A percentile compares a stretch with the other conserved stretches of the same genome.
Evolutionary conservation across 1,140 invertebrate species (phyloP).

Genomic region (Planococcus citri): DNA sequence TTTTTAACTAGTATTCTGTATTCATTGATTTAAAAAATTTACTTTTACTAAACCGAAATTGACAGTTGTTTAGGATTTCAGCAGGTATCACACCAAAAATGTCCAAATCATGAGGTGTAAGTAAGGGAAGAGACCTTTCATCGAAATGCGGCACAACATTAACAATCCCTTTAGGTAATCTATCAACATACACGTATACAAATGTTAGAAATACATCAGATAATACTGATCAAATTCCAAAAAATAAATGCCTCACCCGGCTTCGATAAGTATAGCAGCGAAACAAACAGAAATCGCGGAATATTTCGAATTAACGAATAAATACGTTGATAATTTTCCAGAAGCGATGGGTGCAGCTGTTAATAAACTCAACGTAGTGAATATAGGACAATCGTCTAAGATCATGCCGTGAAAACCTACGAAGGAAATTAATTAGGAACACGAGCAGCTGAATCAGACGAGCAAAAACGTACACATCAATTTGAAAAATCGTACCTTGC

Average conservation of each 20-base stretch:
- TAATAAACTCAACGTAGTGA: not conserved
- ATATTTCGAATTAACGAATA: not conserved
- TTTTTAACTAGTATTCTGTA: no score
- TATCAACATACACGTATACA: not conserved
- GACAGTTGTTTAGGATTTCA: not conserved
- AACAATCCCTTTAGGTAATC: not conserved
- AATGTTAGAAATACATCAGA: not conserved
- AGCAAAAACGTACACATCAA: not conserved
- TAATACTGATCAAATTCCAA: not conserved
- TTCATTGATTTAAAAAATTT: not conserved
- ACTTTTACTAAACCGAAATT: not conserved
- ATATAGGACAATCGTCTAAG: not conserved
- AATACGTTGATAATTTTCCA: not conserved
- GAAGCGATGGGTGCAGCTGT: not conserved
- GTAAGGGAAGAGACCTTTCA: not conserved
- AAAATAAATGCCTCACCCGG: not conserved
- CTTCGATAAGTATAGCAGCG: not conserved
- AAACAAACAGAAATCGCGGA: not conserved
- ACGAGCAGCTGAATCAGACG: not conserved
- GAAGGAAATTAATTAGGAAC: no score
- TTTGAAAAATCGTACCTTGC: not conserved
- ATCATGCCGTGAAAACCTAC: no score
- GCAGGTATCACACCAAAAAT: not conserved
- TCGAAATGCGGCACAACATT: not conserved
- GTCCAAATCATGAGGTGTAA: not conserved